Evolutionary conservation across 1,140 invertebrate species (phyloP).

Genomic region (Teleogryllus occipitalis): DNA sequence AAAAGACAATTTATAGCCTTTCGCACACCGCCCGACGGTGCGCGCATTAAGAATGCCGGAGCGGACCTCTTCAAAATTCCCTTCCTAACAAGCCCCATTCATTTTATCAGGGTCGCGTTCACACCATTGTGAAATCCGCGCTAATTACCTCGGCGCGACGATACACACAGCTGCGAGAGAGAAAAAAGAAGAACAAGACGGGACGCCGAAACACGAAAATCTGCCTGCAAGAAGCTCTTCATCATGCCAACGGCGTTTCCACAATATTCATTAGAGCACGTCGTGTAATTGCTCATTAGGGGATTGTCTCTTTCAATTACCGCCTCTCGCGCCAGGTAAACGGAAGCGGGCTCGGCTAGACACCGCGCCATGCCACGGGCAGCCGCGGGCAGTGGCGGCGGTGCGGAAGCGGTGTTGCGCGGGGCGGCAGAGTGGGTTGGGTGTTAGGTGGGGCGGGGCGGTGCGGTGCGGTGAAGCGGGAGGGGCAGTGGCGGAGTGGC

Average conservation of each 20-base stretch:
- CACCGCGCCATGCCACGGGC: no score
- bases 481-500: no score
- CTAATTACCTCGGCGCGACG: neutral
- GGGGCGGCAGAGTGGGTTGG: no score
- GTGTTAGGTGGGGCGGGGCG: no score
- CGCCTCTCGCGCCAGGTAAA: no score
- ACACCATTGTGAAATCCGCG: neutral
- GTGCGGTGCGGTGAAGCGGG: no score
- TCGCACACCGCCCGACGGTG: no score
- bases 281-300: neutral
- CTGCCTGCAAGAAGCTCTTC: neutral
- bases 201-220: no score
- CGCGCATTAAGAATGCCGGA: neutral
- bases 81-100: neutral
- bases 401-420: no score
- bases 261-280: neutral
- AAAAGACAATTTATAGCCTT: no score
- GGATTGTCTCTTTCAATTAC: neutral
- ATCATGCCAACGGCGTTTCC: neutral
- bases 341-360: no score
- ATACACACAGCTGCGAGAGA: neutral
- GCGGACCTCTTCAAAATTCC: neutral
- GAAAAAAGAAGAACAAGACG: neutral
- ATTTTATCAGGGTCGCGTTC: neutral
- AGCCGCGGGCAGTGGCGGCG: no score